Evolutionary conservation across 1,140 invertebrate genomes (phyloP).

Genomic region (Papilio helenus): DNA sequence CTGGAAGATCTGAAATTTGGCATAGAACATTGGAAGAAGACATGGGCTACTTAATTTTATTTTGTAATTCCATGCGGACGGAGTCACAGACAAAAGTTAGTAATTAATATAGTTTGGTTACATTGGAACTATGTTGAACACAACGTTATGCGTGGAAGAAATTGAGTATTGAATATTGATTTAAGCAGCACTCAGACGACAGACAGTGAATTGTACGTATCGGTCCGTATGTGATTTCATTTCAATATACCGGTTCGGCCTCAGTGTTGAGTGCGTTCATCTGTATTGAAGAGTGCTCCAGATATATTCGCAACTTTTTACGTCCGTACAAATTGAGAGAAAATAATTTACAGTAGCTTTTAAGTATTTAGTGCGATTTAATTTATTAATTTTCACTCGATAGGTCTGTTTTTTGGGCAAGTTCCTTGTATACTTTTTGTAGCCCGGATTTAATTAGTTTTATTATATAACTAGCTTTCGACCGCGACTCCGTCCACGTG

Average conservation of each 20-base stretch:
- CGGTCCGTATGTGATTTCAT: conserved; percentile 17
- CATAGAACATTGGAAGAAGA: no score
- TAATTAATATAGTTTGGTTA: no score
- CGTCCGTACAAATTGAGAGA: background rate
- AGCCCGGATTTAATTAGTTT: no score
- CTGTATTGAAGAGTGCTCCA: conserved; percentile 11
- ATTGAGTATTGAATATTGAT: conserved; percentile 23
- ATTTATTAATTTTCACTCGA: background rate
- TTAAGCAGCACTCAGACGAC: conserved; percentile 11
- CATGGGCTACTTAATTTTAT: no score
- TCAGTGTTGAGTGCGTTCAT: background rate
- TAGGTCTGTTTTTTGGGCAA: background rate
- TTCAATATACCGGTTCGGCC: conserved; percentile 11
- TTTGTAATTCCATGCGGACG: no score
- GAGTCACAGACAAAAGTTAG: no score
- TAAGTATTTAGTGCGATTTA: background rate
- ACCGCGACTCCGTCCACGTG: no score
- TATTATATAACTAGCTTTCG: no score
- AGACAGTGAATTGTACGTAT: conserved; percentile 5
- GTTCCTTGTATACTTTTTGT: no score
- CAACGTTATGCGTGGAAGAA: background rate
- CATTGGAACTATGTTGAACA: no score
- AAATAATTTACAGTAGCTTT: background rate
- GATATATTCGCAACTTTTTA: background rate
- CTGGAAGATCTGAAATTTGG: no score